Conservation (phyloP, 2,113 vertebrate genomes). For the Paralichthys olivaceus region DNA sequence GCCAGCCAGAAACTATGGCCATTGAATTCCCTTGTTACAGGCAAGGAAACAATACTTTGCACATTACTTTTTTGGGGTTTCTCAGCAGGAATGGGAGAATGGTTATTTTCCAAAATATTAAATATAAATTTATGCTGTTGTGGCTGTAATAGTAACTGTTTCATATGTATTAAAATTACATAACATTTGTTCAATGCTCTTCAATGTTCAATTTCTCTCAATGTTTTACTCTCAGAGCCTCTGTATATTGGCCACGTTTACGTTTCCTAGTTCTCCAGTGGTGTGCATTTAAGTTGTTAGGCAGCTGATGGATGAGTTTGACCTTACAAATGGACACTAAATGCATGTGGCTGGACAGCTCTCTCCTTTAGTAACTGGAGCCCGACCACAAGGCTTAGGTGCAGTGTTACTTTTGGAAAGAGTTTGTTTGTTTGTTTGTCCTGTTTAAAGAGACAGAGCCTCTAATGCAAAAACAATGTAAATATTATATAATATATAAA, state of each 20-base stretch:
- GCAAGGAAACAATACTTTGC: constrained; percentile 71
- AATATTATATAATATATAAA: background rate
- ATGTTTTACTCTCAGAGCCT: constrained; percentile 1
- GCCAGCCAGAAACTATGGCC: constrained; percentile 89
- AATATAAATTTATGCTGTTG: no score
- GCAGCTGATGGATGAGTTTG: constrained; percentile 68
- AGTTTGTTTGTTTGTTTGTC: constrained; percentile 24
- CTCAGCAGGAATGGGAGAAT: background rate
- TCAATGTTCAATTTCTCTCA: background rate
- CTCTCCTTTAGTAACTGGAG: constrained; percentile 66
- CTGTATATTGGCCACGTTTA: constrained; percentile 18
- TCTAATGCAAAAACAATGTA: background rate
- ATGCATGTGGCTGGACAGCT: constrained; percentile 56
- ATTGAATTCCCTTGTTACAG: constrained; percentile 95
- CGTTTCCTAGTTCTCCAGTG: constrained; percentile 42
- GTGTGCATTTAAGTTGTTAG: constrained; percentile 67
- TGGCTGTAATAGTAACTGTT: no score
- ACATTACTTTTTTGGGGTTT: background rate
- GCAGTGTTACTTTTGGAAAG: constrained; percentile 60
- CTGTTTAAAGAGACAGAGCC: constrained; percentile 10
- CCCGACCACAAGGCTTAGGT: constrained; percentile 64
- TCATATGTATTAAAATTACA: background rate
- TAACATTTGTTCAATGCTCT: no score
- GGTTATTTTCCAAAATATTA: background rate
- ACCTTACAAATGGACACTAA: constrained; percentile 81